Percentiles rank a stretch among this genome's conserved stretches.
Conservation (phyloP, 2,113 vertebrate species). For the Leucosticte australis region DNA sequence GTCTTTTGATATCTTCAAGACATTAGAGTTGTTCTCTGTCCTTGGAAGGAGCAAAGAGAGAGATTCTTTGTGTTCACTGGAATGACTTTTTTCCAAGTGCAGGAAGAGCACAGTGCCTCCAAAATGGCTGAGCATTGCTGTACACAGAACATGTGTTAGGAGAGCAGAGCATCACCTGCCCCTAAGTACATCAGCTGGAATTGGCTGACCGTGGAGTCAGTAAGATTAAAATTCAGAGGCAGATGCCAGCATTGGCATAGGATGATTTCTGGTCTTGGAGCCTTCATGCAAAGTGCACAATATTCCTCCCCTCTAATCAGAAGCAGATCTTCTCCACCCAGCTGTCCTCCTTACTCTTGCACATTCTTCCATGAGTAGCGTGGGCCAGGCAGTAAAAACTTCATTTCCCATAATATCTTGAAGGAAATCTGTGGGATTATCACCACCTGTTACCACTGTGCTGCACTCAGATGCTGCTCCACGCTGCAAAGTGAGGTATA, state of each 20-base stretch:
- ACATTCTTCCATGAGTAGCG: not conserved
- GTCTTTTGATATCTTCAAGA: not conserved
- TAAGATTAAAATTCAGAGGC: not conserved
- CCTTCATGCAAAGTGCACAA: not conserved
- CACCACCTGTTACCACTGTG: conserved; percentile 14
- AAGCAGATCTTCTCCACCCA: conserved; percentile 33
- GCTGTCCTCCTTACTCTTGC: conserved; percentile 21
- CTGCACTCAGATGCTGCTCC: not conserved
- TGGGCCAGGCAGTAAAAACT: conserved; percentile 40
- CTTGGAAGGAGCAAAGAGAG: not conserved
- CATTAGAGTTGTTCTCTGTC: not conserved
- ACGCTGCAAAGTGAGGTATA: not conserved
- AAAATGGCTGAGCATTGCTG: not conserved
- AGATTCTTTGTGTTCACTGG: not conserved
- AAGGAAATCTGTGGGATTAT: conserved; percentile 55
- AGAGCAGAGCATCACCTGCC: not conserved
- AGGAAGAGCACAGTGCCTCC: not conserved
- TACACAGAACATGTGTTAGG: not conserved
- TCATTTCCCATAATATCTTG: conserved; percentile 51
- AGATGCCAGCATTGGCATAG: not conserved
- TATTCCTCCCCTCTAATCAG: conserved; percentile 18
- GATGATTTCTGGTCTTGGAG: conserved; percentile 10
- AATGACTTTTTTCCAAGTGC: not conserved
- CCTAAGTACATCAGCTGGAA: not conserved
- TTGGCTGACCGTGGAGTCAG: not conserved